Base-by-base conservation (phyloP, 2,113 vertebrate species). In the Pycnonotus jocosus region DNA sequence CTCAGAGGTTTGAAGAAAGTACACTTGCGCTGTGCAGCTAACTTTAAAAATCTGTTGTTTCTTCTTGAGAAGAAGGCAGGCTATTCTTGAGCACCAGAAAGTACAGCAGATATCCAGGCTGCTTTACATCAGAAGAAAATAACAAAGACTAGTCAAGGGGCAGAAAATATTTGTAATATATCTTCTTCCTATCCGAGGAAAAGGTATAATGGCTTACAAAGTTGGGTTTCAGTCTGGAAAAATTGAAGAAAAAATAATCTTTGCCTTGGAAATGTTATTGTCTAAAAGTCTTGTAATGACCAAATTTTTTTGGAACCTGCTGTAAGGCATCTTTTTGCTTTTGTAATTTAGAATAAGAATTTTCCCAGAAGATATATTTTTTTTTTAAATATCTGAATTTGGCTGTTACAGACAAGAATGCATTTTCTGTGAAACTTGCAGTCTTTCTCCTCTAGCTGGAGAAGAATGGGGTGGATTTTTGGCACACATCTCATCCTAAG, bases 381-480 rank as follows among this genome's bases (percentile, higher is more conserved):
- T 38, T 38, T 38, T 38, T 38, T 37, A 1, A 38, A 4, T 48
- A 8, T 20, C 2, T 30, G 11, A 20, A 3, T 74, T 65, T 62
- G 61, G 12, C 19, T 62, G 25, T 22, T 71, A 73, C 10, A 15
- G 17, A 20, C 35, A 72, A 16, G 13, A 71, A 42, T 50, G 13
- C 6, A 12, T 72, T 81, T 24, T 33, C 24, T 77, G 19, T 61
- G 60, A 45, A 81, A 87, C 25, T 1, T 17, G 30, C 7, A 57
- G 14, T 6, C 40, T 61, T 57, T 12, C 14, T 74, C 57, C 72
- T 62, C 30, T 12, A 28, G 7, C 12, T 31, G 33, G 50, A 48
- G 28, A 61, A 78, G 27, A 24, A 10, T 0, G 0, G 11, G 4
- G 0, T 64, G 18, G 30, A 22, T 81, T 71, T 66, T 11, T 44